phyloP scores from a whole-genome alignment of 2,888 invertebrate genomes.

The Hydraecia micacea region DNA sequence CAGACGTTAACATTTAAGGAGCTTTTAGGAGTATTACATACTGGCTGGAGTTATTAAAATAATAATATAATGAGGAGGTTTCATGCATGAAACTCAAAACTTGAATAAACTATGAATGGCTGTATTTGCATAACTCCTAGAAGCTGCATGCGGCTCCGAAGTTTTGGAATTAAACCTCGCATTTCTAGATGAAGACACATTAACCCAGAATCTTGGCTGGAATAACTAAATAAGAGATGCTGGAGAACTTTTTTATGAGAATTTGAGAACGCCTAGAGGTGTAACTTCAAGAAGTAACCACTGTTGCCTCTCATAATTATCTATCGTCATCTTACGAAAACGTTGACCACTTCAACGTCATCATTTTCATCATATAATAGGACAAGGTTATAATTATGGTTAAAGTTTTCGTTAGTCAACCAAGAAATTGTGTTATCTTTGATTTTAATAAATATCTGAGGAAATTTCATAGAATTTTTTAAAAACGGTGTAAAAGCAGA shows the following conservation, averaged over 20 bases:
- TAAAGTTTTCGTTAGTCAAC: no score
- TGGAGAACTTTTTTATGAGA: background rate
- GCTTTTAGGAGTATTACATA: background rate
- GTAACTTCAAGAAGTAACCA: background rate
- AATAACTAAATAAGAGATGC: background rate
- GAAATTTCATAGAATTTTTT: background rate
- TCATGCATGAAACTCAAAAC: background rate
- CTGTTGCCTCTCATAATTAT: background rate
- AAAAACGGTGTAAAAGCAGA: background rate
- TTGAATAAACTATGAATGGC: background rate
- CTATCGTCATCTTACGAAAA: background rate
- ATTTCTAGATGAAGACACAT: background rate
- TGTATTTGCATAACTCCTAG: slow-evolving; percentile 11
- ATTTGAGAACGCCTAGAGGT: background rate
- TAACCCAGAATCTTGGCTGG: slow-evolving; percentile 3
- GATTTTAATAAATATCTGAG: no score
- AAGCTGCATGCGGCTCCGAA: background rate
- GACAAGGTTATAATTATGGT: background rate
- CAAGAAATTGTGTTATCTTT: no score
- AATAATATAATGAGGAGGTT: background rate
- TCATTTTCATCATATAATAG: no score
- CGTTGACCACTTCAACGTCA: background rate
- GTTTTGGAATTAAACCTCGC: slow-evolving; percentile 31
- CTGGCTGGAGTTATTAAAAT: background rate
- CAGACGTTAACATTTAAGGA: no score